Base-by-base conservation (phyloP, 1,140 invertebrate genomes). In the Zaprionus vittiger region DNA sequence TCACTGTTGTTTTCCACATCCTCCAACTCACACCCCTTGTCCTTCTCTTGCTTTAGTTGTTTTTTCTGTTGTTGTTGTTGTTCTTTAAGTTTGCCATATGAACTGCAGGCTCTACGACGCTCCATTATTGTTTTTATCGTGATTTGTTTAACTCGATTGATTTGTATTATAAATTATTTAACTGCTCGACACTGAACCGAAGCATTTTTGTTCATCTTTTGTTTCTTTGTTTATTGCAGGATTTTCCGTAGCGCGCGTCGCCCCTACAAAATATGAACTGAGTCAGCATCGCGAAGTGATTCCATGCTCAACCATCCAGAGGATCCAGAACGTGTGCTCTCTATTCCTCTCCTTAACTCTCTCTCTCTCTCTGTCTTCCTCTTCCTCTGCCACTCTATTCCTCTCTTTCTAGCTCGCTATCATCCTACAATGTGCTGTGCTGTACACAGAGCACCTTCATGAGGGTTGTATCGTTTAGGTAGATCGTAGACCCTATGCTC, bases 51-150 rank as follows among this genome's bases (percentile, higher is more conserved):
- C 9, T 63, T 28, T 1, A 85, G 49, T 54, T 38, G 56, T 26
- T 47, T 82, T 93, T 92, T 80, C 91, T 92, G 82, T 92, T 92
- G 20, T 63, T 65, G 41, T 14, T 73, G 55, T 24, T 75, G 77
- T 56, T 80, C 75, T 66, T 62, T 83, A 4, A 92, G 73, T 72
- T 91, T 92, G 52, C 75, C 78, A 80, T 92, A 92, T 12, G 82
- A 71, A 37, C 79, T 64, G 38, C 91, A 44, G 6, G 91, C 82
- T 34, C 79, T 71, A 31, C 91, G 91, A 11, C 91, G 87, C 59
- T 92, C 91, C 91, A 92, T 91, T 72, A 31, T 57, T 17, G 6
- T 31, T 24, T 55, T 15, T 52, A 17, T 71, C 52, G 38, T 71
- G 64, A 22, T 68, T 73, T 79, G n/a, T 28, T 17, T 15, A 56